phyloP scores from a whole-genome alignment of 1,140 invertebrate genomes.

The Anastatus disparis region DNA sequence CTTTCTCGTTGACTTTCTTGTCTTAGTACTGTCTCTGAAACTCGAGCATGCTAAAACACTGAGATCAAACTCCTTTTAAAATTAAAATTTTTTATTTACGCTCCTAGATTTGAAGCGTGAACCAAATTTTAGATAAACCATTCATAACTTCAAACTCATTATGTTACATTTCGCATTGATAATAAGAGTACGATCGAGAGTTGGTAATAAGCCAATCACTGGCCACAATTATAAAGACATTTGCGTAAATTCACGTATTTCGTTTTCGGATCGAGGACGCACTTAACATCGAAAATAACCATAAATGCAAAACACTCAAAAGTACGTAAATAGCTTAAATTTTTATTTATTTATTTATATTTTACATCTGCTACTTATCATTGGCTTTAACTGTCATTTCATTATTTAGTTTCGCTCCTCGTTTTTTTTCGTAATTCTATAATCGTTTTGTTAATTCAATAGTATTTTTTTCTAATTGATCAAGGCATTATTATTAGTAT shows the following conservation, averaged over 20 bases:
- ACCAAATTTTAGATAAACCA: background rate
- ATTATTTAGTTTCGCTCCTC: background rate
- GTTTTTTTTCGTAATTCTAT: too few relatives aligned
- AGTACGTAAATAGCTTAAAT: background rate
- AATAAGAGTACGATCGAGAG: background rate
- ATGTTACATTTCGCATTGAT: background rate
- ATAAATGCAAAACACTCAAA: background rate
- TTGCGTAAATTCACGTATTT: conserved; percentile 32
- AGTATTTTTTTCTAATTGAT: too few relatives aligned
- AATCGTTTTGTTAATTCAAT: too few relatives aligned
- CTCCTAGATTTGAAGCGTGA: background rate
- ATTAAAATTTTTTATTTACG: background rate
- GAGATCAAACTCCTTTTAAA: background rate
- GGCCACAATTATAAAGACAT: background rate
- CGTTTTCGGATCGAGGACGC: conserved; percentile 34
- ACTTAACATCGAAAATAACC: conserved; percentile 23
- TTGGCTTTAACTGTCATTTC: background rate
- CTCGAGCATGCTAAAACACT: background rate
- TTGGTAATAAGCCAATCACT: background rate
- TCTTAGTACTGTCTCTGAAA: background rate
- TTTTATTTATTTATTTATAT: background rate
- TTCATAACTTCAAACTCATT: background rate
- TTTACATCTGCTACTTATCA: background rate
- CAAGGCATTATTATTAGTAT: too few relatives aligned
- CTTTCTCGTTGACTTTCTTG: background rate